Conservation (phyloP, 2,888 invertebrate species). For the Drosophila pegasa region DNA sequence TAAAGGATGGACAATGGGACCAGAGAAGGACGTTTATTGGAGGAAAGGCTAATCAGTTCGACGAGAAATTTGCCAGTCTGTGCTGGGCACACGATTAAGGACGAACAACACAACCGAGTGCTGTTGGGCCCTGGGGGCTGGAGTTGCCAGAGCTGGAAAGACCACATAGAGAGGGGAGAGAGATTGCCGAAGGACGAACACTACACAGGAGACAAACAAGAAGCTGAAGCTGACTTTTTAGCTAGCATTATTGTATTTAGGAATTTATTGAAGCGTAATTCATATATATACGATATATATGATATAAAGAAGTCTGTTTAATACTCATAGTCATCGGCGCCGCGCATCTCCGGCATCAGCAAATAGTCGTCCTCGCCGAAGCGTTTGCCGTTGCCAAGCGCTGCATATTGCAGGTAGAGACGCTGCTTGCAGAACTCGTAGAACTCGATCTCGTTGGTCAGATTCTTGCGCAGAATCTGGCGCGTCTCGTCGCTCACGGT, state of each 20-base stretch:
- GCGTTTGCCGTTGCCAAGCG: conserved; percentile 86
- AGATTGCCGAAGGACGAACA: not conserved
- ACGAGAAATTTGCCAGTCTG: conserved; percentile 94
- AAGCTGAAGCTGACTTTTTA: not conserved
- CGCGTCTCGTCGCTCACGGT: conserved; percentile 90
- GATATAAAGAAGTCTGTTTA: conserved; percentile 74
- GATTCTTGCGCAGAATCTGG: conserved; percentile 92
- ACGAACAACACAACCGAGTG: conserved; percentile 3
- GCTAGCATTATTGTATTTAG: not conserved
- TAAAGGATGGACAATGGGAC: conserved; percentile 86
- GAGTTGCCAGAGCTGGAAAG: conserved; percentile 14
- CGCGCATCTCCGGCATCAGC: conserved; percentile 71
- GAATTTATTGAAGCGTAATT: conserved; percentile 22
- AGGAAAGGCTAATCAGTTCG: conserved; percentile 88
- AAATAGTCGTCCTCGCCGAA: conserved; percentile 79
- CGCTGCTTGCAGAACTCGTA: conserved; percentile 95
- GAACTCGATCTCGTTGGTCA: conserved; percentile 95
- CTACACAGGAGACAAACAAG: not conserved
- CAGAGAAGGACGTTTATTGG: conserved; percentile 61
- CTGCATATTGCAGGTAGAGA: conserved; percentile 91
- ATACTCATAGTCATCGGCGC: conserved; percentile 50
- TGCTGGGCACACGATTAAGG: conserved; percentile 91
- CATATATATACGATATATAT: not conserved
- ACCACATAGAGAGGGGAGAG: not conserved
- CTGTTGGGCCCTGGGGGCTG: not conserved